Evolutionary conservation across 2,797 vertebrate species (phyloP), one percentile per base, ranked within the genome.

Genomic region (Philypnodon macrostomus): DNA sequence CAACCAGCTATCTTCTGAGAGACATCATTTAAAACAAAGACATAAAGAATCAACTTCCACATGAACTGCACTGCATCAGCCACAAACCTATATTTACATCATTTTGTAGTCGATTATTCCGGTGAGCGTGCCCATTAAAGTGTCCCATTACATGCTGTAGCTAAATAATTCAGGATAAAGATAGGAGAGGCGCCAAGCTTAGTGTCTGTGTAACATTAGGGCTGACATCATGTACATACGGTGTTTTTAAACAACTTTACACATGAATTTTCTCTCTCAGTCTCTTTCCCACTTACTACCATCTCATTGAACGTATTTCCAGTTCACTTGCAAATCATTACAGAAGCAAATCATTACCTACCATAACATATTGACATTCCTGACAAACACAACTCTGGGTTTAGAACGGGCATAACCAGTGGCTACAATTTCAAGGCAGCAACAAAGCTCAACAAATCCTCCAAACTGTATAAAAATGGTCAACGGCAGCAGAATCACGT

Each of bases 141-240:
- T 60, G 53, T 85, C 61, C 45, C 12, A 9, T 85, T 85, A 66
- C 79, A 2, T 34, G 30, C 54, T 65, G 59, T 35, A 58, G 62
- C 62, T 79, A 61, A 84, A 86, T 83, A 79, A 84, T 88, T 76
- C 63, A 79, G 54, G 42, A 24, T 24, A 59, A 48, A 75, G 52
- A 68, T 51, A 47, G 65, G 58, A 54, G 2, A 17, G 65, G 44
- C 42, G 32, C 76, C 71, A 69, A 73, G 39, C 1, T 32, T 10
- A 38, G 58, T 55, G 41, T 63, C 58, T 34, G 36, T 9, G 21
- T 34, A 45, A 53, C 55, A 41, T 63, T 34, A 55, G 31, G 12
- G 34, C 62, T 77, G 58, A 84, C 63, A 75, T 85, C 67, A 71
- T 47, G 30, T 21, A 13, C 17, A 35, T 6, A 11, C 18, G 7